Base-by-base conservation (phyloP, 1,140 invertebrate species). In the Tetramorium alpestre region DNA sequence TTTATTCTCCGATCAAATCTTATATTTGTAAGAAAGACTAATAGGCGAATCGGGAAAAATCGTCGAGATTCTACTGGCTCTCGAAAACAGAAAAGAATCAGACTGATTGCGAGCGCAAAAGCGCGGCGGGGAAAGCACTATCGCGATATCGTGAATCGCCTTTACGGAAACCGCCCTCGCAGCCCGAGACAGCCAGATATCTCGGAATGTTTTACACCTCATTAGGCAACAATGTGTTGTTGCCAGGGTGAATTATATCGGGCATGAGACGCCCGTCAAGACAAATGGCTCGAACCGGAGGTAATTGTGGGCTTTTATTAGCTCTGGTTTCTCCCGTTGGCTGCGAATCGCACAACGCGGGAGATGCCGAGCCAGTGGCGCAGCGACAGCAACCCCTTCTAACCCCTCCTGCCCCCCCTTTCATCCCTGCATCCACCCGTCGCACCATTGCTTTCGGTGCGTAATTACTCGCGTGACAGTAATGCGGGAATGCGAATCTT, bases 231-330 rank as follows among this genome's bases (percentile, higher is more conserved):
- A 95, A 95, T 95, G 94, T 95, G 94, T 95, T 95, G 95, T 95
- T 95, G 94, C 94, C 92, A 91, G 93, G 94, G 94, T 95, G 94
- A 95, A 95, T 95, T 95, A 95, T 95, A 95, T 95, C 94, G 91
- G 94, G 95, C 94, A 95, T 94, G 94, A 95, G 95, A 95, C 92
- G 93, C 88, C 92, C 92, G 93, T 95, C 94, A 94, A 95, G 94
- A 95, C 94, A 95, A 95, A 95, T 95, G 94, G 95, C 92, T 94
- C 93, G 92, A 94, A 95, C 94, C 94, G 94, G 94, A 95, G 95
- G 94, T 95, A 95, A 95, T 95, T 95, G 94, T 93, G 94, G 94
- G 94, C 94, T 95, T 95, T 95, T 95, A 95, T 95, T 95, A 95
- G 95, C 93, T 93, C 92, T 93, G 92, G 92, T 93, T 93, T 92